phyloP scores from a whole-genome alignment of 2,797 vertebrate species.

The Pangasius sanitwongsei region DNA sequence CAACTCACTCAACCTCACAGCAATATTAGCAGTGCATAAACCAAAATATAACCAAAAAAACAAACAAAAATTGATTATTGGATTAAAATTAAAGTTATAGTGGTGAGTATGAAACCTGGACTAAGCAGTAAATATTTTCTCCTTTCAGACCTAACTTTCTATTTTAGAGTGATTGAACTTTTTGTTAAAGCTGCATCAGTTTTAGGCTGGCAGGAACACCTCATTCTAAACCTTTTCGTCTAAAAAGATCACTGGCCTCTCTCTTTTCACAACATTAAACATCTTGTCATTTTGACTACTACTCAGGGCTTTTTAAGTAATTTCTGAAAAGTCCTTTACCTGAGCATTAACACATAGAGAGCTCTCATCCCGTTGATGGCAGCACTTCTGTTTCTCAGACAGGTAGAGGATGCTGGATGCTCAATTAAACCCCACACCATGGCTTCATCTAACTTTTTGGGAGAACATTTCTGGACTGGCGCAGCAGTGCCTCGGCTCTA shows the following conservation, averaged over 20 bases:
- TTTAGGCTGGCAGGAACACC: neutral
- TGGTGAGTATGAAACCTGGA: neutral
- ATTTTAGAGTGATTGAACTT: neutral
- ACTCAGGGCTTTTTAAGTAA: constrained; percentile 30
- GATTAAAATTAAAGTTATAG: neutral
- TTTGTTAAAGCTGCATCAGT: neutral
- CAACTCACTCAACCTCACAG: neutral
- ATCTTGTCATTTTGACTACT: constrained; percentile 25
- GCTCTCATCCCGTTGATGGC: constrained; percentile 20
- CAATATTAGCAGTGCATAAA: neutral
- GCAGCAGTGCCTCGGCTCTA: neutral
- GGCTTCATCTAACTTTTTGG: constrained; percentile 25
- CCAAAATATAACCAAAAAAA: neutral
- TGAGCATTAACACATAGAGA: constrained; percentile 28
- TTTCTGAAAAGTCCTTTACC: constrained; percentile 32
- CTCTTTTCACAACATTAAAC: constrained; percentile 14
- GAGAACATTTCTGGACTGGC: constrained; percentile 24
- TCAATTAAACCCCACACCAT: constrained; percentile 42
- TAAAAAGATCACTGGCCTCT: constrained; percentile 13
- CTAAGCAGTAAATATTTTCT: neutral
- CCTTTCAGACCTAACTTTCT: neutral
- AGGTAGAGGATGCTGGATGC: constrained; percentile 36
- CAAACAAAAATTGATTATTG: neutral
- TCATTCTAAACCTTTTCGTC: neutral
- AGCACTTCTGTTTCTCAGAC: constrained; percentile 37